phyloP scores from a whole-genome alignment of 1,140 invertebrate genomes.

The Dinoponera quadriceps region DNA sequence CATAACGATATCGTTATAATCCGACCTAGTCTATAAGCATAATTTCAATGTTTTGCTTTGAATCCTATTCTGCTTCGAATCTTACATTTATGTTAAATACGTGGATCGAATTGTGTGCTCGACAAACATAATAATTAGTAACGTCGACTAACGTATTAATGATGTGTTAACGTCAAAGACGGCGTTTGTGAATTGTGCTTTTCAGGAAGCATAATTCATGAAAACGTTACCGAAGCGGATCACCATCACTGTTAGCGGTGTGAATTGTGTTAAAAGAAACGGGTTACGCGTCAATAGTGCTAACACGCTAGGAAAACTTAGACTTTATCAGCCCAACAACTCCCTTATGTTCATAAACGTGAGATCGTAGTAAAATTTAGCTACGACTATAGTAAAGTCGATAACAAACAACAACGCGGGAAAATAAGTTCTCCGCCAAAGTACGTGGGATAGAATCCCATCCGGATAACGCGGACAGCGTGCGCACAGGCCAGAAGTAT shows the following conservation, averaged over 20 bases:
- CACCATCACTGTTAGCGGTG: neutral
- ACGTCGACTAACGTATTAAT: no score
- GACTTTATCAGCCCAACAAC: constrained; percentile 39
- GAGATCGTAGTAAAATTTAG: constrained; percentile 54
- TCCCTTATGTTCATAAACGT: constrained; percentile 15
- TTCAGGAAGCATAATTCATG: neutral
- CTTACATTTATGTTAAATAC: neutral
- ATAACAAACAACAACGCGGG: constrained; percentile 55
- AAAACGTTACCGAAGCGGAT: neutral
- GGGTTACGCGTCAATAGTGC: neutral
- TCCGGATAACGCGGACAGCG: constrained; percentile 51
- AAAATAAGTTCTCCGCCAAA: constrained; percentile 60
- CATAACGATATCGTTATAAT: no score
- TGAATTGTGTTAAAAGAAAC: constrained; percentile 10
- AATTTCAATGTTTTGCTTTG: neutral
- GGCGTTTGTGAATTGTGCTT: neutral
- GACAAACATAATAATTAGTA: no score
- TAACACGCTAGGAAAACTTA: constrained; percentile 37
- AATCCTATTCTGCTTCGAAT: neutral
- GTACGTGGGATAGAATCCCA: constrained; percentile 51
- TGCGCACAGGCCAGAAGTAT: constrained; percentile 41
- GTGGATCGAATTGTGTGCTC: neutral
- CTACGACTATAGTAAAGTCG: constrained; percentile 30
- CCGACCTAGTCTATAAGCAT: neutral
- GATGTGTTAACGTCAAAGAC: no score